Evolutionary conservation across 1,140 invertebrate species (phyloP).

Genomic region (Bactericera cockerelli): DNA sequence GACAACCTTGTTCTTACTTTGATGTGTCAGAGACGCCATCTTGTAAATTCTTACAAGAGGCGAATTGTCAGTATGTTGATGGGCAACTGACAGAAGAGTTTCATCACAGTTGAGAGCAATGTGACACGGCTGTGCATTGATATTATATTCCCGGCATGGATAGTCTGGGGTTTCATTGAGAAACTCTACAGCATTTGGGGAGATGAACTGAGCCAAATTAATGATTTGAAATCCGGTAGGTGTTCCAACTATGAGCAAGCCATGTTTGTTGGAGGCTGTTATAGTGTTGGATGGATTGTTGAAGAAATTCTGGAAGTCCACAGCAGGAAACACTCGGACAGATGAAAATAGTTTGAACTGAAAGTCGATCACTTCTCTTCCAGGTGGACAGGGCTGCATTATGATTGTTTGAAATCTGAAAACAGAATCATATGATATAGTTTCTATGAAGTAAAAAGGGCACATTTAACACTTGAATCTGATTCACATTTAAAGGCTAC

Average conservation of each 20-base stretch:
- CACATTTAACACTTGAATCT: too few relatives aligned
- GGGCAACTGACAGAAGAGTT: constrained; percentile 12
- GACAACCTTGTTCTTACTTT: background rate
- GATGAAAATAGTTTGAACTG: background rate
- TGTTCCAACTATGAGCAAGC: background rate
- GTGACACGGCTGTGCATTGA: constrained; percentile 10
- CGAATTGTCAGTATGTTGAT: background rate
- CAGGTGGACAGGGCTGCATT: constrained; percentile 2
- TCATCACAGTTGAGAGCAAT: constrained; percentile 15
- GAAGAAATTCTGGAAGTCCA: background rate
- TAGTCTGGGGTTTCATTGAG: constrained; percentile 5
- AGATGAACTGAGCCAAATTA: background rate
- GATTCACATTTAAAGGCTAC: too few relatives aligned
- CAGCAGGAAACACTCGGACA: background rate
- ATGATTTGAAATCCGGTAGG: constrained; percentile 1
- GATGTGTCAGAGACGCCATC: constrained; percentile 1
- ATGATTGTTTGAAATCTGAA: background rate
- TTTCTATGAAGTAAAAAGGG: too few relatives aligned
- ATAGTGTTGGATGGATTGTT: constrained; percentile 4
- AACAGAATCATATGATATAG: too few relatives aligned
- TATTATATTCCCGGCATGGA: constrained; percentile 13
- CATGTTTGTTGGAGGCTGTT: constrained; percentile 2
- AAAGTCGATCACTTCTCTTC: background rate
- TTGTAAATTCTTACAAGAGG: background rate
- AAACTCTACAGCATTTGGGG: background rate